Evolutionary conservation across 1,140 invertebrate genomes (phyloP), one percentile per base, ranked within the genome.

Genomic region (Globodera rostochiensis): DNA sequence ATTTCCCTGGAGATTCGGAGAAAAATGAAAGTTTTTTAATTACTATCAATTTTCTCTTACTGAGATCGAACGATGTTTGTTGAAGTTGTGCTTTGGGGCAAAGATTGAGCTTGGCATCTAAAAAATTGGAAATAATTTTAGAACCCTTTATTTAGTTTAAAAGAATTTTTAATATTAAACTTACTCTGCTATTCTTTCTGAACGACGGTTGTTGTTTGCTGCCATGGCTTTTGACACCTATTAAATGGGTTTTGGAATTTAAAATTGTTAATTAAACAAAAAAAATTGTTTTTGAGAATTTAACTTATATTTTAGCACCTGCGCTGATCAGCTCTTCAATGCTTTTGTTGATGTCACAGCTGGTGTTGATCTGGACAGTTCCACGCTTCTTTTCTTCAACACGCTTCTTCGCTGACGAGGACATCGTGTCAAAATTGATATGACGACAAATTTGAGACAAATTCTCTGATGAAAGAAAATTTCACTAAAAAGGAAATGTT

Each of bases 331-430:
- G 21, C 36, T 78, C 76, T 49, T 78, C 76, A 67, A 78, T 78
- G 36, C 76, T 78, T 49, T 78, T 78, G 11, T 70, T 25, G 46
- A 64, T 50, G 49, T 78, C 76, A 46, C 53, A 53, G 50, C 50
- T 78, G 50, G 76, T 78, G 60, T 78, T 78, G 66, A 78, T 78
- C 70, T 78, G 76, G 21, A 78, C 76, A 8, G 76, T 78, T 4
- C 76, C 76, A 19, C 76, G 76, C 76, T 69, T 69, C 5, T 53
- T 64, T 25, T 64, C 21, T 25, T 78, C 76, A 25, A 78, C 76
- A 6, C 76, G 76, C 25, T 78, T 78, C 76, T 78, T 78, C 15
- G 76, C 76, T 69, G 76, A 60, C 57, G 57, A 78, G 70, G 76
- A 53, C 76, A 78, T 78, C n/a, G 25, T 36, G 6, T 71, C 6